Percentiles rank a stretch among this genome's conserved stretches.
phyloP scores from a whole-genome alignment of 2,797 vertebrate species.

The Decapterus maruadsi region DNA sequence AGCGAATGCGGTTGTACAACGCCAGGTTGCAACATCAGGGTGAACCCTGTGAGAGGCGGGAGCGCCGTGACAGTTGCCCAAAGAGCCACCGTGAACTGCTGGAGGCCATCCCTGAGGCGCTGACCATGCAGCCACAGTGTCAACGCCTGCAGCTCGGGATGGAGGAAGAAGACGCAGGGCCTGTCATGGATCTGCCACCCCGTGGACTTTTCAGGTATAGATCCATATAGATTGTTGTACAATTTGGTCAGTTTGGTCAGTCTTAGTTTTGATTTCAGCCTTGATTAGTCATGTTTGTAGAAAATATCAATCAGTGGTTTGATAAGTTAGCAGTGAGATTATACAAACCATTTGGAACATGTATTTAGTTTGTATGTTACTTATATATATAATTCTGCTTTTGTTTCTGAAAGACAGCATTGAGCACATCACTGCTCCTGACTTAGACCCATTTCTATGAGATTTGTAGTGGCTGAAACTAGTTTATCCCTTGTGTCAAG shows the following conservation, averaged over 20 bases:
- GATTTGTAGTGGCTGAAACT: too few relatives aligned
- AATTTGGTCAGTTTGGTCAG: background rate
- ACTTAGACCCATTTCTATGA: too few relatives aligned
- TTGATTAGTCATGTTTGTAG: background rate
- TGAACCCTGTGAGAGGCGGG: constrained; percentile 79
- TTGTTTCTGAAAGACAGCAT: too few relatives aligned
- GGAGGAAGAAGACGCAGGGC: constrained; percentile 48
- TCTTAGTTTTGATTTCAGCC: background rate
- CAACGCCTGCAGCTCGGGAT: constrained; percentile 63
- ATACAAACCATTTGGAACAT: background rate
- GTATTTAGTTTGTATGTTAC: background rate
- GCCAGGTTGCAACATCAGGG: constrained; percentile 82
- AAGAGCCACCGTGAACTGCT: constrained; percentile 86
- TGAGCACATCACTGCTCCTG: too few relatives aligned
- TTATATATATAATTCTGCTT: too few relatives aligned
- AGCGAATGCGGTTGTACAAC: constrained; percentile 84
- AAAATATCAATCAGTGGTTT: background rate
- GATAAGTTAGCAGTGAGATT: background rate
- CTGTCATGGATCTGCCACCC: constrained; percentile 61
- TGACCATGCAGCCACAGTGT: constrained; percentile 81
- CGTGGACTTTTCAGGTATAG: constrained; percentile 82
- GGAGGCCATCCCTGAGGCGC: constrained; percentile 86
- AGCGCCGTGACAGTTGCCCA: constrained; percentile 83
- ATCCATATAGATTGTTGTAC: background rate
- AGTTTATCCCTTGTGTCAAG: too few relatives aligned